phyloP scores from a whole-genome alignment of 2,888 invertebrate genomes.

The Rhodophaea formosa region DNA sequence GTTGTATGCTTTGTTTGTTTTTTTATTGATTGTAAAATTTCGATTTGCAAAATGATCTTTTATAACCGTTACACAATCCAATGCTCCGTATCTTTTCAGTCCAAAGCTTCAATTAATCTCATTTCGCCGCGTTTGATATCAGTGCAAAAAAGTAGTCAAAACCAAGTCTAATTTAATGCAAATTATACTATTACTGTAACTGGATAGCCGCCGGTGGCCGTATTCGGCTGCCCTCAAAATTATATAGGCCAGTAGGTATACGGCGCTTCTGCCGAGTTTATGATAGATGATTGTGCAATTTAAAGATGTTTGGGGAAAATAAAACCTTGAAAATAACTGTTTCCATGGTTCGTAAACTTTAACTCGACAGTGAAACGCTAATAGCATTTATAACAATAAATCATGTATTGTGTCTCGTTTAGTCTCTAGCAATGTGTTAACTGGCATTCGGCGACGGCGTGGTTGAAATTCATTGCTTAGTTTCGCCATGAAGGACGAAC shows the following conservation, averaged over 20 bases:
- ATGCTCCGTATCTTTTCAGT: not conserved
- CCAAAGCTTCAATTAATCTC: conserved; percentile 1
- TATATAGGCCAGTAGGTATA: conserved; percentile 55
- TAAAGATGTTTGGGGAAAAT: conserved; percentile 40
- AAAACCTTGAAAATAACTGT: not conserved
- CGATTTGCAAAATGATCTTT: too few species aligned
- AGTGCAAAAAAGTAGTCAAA: conserved; percentile 24
- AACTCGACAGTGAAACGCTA: too few species aligned
- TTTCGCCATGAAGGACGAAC: too few species aligned
- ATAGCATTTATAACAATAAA: too few species aligned
- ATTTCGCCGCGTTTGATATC: conserved; percentile 9
- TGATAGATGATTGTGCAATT: conserved; percentile 52
- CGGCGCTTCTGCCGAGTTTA: conserved; percentile 51
- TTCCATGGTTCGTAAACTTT: too few species aligned
- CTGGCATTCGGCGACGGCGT: too few species aligned
- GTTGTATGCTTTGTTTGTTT: too few species aligned
- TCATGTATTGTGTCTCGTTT: too few species aligned
- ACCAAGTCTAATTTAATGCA: conserved; percentile 42
- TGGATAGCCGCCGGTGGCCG: conserved; percentile 30
- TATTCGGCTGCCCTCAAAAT: conserved; percentile 34
- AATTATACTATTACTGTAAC: conserved; percentile 33
- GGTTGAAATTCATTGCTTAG: too few species aligned
- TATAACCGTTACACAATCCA: too few species aligned
- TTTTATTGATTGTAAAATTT: not conserved
- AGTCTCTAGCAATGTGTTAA: too few species aligned